phyloP scores from a whole-genome alignment of 2,888 invertebrate species.

The Pterostichus niger region DNA sequence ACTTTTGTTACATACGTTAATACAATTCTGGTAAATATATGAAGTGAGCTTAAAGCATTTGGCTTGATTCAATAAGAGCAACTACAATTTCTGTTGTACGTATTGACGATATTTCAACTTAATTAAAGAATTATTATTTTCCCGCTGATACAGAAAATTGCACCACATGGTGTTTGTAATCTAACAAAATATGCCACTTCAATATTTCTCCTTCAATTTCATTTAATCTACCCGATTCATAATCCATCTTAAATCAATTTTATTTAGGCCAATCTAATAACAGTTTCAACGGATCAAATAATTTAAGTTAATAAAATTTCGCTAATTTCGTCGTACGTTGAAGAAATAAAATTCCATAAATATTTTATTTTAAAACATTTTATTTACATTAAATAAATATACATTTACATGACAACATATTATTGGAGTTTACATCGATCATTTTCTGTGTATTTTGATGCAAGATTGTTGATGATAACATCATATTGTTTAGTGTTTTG shows the following conservation, averaged over 20 bases:
- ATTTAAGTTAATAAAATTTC: background rate
- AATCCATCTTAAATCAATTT: constrained; percentile 4
- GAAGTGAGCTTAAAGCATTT: no score
- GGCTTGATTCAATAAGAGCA: no score
- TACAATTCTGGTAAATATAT: no score
- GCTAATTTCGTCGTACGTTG: background rate
- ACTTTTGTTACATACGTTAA: no score
- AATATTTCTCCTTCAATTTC: no score
- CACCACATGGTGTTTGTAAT: no score
- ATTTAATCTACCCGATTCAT: background rate
- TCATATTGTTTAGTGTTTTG: constrained; percentile 78
- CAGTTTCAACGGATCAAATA: background rate
- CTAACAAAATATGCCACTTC: no score
- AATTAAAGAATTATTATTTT: no score
- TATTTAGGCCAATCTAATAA: background rate
- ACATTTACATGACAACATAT: constrained; percentile 32
- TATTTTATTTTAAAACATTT: constrained; percentile 17
- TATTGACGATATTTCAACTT: no score
- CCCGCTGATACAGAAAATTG: no score
- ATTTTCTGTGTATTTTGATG: constrained; percentile 78
- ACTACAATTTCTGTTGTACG: no score
- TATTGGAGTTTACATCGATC: constrained; percentile 74
- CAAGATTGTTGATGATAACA: constrained; percentile 77
- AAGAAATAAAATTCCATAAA: background rate
- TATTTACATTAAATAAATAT: constrained; percentile 51